Evolutionary conservation across 2,113 vertebrate species (phyloP), one percentile per base, ranked within the genome.

Genomic region (Zapornia atra): DNA sequence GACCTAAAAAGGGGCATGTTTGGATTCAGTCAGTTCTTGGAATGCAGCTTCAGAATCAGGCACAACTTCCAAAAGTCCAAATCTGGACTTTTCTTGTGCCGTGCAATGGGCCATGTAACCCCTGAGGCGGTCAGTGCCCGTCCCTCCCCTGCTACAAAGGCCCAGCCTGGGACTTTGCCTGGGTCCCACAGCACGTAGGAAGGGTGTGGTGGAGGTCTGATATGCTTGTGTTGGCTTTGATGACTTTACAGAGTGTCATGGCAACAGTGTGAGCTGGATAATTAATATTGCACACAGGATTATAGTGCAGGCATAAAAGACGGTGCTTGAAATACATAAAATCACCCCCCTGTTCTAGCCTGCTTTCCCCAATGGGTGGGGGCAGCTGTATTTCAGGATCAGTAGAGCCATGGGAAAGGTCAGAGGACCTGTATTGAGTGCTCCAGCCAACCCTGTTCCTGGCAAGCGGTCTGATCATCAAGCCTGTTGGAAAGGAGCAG

Each of bases 1-100:
- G 93, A 92, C 96, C 96, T 97, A 97, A 97, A 97, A 96, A 97
- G 96, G 95, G 96, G 89, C 89, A 92, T 60, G 81, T 82, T 95
- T 76, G 81, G 73, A 81, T 89, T 40, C 83, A 78, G 88, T 42
- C 80, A 21, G 26, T 73, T 46, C 86, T 83, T 84, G 94, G 95
- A 95, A 95, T 10, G 46, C 56, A 28, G 76, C 66, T 51, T 86
- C 64, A 78, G 85, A 92, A 84, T 86, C 17, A n/a, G 61, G 11
- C 65, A 79, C 53, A 44, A 76, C 51, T 92, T 82, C 46, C 65
- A 38, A n/a, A 87, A 96, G 65, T 75, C 91, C 94, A 87, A 48
- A 95, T 31, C n/a, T 75, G 90, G 92, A 63, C 44, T 73, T 44
- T 70, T 12, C 26, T 57, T 15, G 68, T 36, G 46, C 88, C 18